A percentile compares a stretch with the other conserved stretches of the same genome.
phyloP scores from a whole-genome alignment of 2,797 vertebrate genomes.

The Podargus strigoides region DNA sequence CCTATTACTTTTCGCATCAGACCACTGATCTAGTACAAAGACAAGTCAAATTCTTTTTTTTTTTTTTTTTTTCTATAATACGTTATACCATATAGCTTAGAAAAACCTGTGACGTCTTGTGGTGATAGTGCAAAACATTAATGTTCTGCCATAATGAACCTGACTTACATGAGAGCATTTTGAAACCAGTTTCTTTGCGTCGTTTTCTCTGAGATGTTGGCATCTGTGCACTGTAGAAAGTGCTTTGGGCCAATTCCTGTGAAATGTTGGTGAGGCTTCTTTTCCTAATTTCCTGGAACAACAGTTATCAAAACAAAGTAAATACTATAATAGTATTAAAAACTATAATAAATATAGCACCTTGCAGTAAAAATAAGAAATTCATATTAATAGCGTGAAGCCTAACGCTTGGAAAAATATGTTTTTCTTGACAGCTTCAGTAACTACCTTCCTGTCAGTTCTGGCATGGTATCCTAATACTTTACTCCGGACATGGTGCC shows the following conservation, averaged over 20 bases:
- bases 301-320: background rate
- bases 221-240: background rate
- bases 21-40: background rate
- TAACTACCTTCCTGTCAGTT: conserved; percentile 94
- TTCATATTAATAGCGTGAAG: background rate
- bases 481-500: conserved; percentile 94
- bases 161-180: background rate
- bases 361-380: background rate
- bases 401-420: background rate
- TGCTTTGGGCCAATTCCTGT: background rate
- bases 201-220: background rate
- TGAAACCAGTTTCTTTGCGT: background rate
- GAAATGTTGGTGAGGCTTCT: background rate
- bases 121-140: background rate
- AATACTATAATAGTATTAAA: background rate
- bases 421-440: conserved; percentile 81
- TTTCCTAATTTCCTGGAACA: background rate
- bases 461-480: conserved; percentile 98
- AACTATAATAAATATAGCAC: background rate
- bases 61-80: background rate
- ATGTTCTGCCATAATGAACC: background rate
- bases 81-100: background rate
- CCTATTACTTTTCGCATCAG: background rate
- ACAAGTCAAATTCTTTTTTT: no score
- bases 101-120: background rate